Evolutionary conservation across 1,140 invertebrate genomes (phyloP).

Genomic region (Phortica variegata): DNA sequence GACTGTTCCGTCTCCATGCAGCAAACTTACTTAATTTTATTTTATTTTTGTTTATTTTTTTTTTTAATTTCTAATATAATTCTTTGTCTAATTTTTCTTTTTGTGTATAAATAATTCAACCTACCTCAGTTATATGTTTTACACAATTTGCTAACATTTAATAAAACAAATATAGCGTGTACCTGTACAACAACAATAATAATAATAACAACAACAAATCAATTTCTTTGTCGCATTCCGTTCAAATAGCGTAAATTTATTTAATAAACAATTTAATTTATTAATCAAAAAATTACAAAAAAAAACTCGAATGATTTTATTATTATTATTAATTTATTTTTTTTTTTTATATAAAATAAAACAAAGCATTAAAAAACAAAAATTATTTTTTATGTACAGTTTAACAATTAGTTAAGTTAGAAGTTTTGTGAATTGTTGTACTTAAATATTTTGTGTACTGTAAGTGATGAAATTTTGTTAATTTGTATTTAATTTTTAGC

Average conservation of each 20-base stretch:
- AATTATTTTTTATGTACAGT: slow-evolving; percentile 14
- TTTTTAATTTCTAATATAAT: slow-evolving; percentile 14
- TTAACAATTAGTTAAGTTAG: slow-evolving; percentile 26
- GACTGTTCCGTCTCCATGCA: too few species aligned
- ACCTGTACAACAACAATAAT: slow-evolving; percentile 23
- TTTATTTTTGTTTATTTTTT: slow-evolving; percentile 8
- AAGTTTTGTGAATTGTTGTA: slow-evolving; percentile 43
- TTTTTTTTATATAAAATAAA: background rate
- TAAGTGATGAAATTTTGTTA: slow-evolving; percentile 17
- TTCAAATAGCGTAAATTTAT: too few species aligned
- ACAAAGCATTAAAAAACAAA: background rate
- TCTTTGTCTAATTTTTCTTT: slow-evolving; percentile 22
- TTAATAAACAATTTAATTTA: too few species aligned
- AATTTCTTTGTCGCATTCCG: slow-evolving; percentile 14
- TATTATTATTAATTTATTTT: too few species aligned
- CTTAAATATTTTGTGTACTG: slow-evolving; percentile 21
- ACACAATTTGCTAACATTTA: slow-evolving; percentile 11
- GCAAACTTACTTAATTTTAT: slow-evolving; percentile 4
- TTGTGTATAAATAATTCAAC: slow-evolving; percentile 20
- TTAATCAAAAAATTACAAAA: slow-evolving; percentile 11
- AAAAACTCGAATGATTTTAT: background rate
- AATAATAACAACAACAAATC: slow-evolving; percentile 14
- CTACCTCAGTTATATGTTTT: slow-evolving; percentile 22
- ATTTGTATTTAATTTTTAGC: slow-evolving; percentile 20
- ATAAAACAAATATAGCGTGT: slow-evolving; percentile 2